phyloP scores from a whole-genome alignment of 2,797 vertebrate genomes.

The Hypotaenidia okinawae region DNA sequence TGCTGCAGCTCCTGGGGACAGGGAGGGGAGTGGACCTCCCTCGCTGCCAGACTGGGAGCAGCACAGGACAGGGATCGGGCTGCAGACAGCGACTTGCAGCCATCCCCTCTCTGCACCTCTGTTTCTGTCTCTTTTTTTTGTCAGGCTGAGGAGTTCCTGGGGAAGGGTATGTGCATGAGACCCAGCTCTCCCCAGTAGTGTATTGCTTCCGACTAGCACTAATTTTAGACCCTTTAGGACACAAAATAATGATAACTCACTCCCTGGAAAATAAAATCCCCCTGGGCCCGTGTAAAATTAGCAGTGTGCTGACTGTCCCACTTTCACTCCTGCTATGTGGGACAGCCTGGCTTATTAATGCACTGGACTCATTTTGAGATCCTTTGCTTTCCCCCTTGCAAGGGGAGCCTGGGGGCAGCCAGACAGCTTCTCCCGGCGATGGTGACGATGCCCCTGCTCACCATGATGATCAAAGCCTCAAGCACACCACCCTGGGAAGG shows the following conservation, averaged over 20 bases:
- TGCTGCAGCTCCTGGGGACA: not conserved
- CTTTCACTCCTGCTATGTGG: constrained; percentile 41
- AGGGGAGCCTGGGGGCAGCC: not conserved
- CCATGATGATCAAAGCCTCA: not conserved
- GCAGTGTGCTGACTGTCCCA: constrained; percentile 55
- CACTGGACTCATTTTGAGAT: not conserved
- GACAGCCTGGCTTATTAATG: constrained; percentile 55
- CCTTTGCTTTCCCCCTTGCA: not conserved
- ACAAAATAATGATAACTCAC: constrained; percentile 49
- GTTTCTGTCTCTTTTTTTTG: not conserved
- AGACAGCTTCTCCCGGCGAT: not conserved
- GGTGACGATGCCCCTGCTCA: not conserved
- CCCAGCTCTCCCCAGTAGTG: not conserved
- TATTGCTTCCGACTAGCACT: not conserved
- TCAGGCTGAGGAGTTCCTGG: not conserved
- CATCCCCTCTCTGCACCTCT: not conserved
- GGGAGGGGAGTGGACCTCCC: not conserved
- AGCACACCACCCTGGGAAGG: not conserved
- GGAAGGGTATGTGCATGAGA: accelerated
- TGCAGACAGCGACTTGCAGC: not conserved
- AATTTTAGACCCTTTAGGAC: constrained; percentile 49
- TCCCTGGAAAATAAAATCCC: constrained; percentile 10
- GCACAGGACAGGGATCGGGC: not conserved
- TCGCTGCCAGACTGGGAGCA: not conserved
- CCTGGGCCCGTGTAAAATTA: constrained; percentile 46